phyloP scores from a whole-genome alignment of 30 jellyfish, hydroid and myxozoan genomes.

The Chironex yamaguchii region DNA sequence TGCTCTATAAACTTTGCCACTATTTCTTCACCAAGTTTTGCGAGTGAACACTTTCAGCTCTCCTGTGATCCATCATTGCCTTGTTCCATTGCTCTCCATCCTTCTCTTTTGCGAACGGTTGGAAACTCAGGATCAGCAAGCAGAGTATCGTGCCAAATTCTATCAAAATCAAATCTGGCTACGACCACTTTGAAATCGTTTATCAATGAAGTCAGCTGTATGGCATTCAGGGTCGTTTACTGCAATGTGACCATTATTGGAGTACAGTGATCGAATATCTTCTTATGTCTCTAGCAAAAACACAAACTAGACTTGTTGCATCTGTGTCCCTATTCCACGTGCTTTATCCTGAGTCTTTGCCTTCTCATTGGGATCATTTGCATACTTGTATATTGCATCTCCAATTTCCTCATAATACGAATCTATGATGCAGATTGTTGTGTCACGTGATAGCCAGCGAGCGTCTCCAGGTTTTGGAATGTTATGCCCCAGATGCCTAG shows the following conservation, averaged over 20 bases:
- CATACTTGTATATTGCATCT: background rate
- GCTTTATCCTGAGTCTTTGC: slow-evolving; percentile 64
- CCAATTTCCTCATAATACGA: no score
- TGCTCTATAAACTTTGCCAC: slow-evolving; percentile 53
- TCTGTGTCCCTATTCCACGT: slow-evolving; percentile 60
- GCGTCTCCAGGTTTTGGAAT: slow-evolving; percentile 55
- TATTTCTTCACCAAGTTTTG: slow-evolving; percentile 24
- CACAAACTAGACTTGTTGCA: slow-evolving; percentile 40
- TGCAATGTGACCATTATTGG: slow-evolving; percentile 44
- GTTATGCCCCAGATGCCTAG: slow-evolving; percentile 34
- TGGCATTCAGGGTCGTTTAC: slow-evolving; percentile 52
- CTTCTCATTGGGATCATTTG: slow-evolving; percentile 45
- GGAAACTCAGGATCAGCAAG: slow-evolving; percentile 50
- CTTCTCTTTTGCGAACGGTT: slow-evolving; percentile 26
- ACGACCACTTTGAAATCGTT: slow-evolving; percentile 35
- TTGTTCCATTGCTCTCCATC: slow-evolving; percentile 65
- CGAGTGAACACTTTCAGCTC: slow-evolving; percentile 25
- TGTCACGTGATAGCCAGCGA: slow-evolving; percentile 43
- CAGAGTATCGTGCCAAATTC: slow-evolving; percentile 41
- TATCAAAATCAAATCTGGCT: slow-evolving; percentile 24
- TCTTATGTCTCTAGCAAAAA: slow-evolving; percentile 50
- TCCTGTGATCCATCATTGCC: slow-evolving; percentile 60
- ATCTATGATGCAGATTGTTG: no score
- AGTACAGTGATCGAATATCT: slow-evolving; percentile 65
- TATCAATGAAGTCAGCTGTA: slow-evolving; percentile 48